Evolutionary conservation across 2,113 vertebrate genomes (phyloP), one percentile per base, ranked within the genome.

Genomic region (Proteles cristata): DNA sequence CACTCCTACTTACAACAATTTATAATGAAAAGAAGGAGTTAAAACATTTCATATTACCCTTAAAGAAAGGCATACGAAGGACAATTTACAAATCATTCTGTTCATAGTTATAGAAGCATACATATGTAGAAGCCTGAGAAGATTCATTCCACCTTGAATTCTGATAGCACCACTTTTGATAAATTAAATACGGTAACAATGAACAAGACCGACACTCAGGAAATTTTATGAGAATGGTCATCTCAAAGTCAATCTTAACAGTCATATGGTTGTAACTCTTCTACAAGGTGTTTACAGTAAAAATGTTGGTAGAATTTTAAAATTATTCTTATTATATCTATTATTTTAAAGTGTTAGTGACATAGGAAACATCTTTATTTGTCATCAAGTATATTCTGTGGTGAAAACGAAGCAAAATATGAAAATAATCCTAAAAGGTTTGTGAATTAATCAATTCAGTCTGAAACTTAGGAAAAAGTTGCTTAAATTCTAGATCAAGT

Each of bases 171-270:
- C 2, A 4, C 10, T 39, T 91, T 43, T 43, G 43, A 95, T 53
- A 96, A 96, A 73, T 0, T 88, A 76, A 68, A 9, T 66, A 31
- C 48, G n/a, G 0, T 55, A 53, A 90, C 31, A 77, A 61, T 80
- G 74, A 71, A 55, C 4, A 58, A 87, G 4, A 0, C 21, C 79
- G 45, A 76, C 15, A 43, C 15, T n/a, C 58, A n/a, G 0, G 66
- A 43, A 94, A 92, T 82, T n/a, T 92, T 85, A 80, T 45, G 58
- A 93, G 10, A 95, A 79, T 11, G 53, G 0, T 25, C 15, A 7
- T 97, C 33, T 74, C 82, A 74, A 96, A 94, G 17, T 35, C 19
- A 93, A 94, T 87, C 92, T 83, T 93, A 94, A 89, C 73, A 33
- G 26, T 2, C 82, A 84, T 33, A 23, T 35, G 58, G 96, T 94